Conservation (phyloP, 2,888 invertebrate genomes). For the Leptopilina syphax region DNA sequence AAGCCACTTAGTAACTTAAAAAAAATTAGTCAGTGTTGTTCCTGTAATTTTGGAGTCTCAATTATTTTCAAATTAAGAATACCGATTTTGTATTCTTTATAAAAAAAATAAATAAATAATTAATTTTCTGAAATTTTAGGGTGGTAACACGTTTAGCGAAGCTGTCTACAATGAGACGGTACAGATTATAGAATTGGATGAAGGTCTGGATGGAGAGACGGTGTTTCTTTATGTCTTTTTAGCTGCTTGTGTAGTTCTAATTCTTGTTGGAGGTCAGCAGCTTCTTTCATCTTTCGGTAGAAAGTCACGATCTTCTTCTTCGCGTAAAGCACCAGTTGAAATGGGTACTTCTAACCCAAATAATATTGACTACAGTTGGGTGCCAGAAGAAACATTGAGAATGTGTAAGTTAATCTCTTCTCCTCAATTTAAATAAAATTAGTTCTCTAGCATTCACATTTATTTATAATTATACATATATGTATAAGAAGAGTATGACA, state of each 20-base stretch:
- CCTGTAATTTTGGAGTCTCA: too few relatives aligned
- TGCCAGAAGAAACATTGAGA: slow-evolving; percentile 93
- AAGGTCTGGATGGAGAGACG: slow-evolving; percentile 98
- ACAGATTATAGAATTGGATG: slow-evolving; percentile 96
- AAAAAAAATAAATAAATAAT: too few relatives aligned
- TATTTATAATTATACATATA: too few relatives aligned
- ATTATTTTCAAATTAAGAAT: too few relatives aligned
- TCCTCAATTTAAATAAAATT: neutral
- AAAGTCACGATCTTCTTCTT: slow-evolving; percentile 81
- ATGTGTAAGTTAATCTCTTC: slow-evolving; percentile 83
- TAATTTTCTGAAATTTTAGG: slow-evolving; percentile 72
- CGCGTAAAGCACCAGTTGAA: slow-evolving; percentile 85
- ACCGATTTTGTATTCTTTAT: too few relatives aligned
- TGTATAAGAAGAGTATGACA: too few relatives aligned
- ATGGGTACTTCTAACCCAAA: slow-evolving; percentile 93
- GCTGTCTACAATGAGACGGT: slow-evolving; percentile 99
- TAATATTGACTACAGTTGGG: slow-evolving; percentile 99
- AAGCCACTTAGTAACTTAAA: too few relatives aligned
- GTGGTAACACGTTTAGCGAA: slow-evolving; percentile 85
- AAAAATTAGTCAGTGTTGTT: too few relatives aligned
- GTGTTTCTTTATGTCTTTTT: slow-evolving; percentile 98
- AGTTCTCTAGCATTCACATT: too few relatives aligned
- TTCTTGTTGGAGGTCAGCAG: slow-evolving; percentile 93
- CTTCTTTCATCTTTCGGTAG: slow-evolving; percentile 90
- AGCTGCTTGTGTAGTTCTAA: slow-evolving; percentile 91